These are phyloP conservation scores for Patella depressa DNA, from an alignment of 2,888 invertebrate species.

Conservation along the genomic window DNA sequence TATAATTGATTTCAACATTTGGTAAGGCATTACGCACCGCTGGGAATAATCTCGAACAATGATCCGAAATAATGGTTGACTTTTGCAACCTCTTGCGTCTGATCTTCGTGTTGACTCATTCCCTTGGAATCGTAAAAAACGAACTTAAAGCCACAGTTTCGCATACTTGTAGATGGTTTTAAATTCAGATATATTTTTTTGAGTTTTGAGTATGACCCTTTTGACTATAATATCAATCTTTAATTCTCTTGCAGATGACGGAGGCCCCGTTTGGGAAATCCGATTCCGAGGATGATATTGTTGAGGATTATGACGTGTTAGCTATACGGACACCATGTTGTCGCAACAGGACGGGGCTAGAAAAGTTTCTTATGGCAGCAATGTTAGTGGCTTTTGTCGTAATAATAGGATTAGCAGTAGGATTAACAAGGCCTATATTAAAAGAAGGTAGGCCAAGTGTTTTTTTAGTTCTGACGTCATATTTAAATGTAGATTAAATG, in stretches of 20 bases:
- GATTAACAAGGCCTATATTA: slow-evolving; percentile 42
- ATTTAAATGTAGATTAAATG: too few relatives aligned
- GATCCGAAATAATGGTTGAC: not conserved
- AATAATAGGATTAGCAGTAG: slow-evolving; percentile 54
- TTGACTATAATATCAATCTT: not conserved
- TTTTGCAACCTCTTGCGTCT: not conserved
- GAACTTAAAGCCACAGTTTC: not conserved
- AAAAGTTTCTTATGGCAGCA: slow-evolving; percentile 50
- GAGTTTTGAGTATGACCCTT: not conserved
- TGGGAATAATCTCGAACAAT: not conserved
- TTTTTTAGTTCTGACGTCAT: too few relatives aligned
- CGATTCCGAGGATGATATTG: slow-evolving; percentile 61
- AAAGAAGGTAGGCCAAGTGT: slow-evolving; percentile 26
- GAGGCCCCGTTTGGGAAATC: slow-evolving; percentile 56
- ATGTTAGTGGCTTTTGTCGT: slow-evolving; percentile 51
- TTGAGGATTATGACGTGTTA: slow-evolving; percentile 57
- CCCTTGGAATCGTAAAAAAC: too few relatives aligned
- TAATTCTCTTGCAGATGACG: slow-evolving; percentile 51
- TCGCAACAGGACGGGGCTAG: slow-evolving; percentile 48
- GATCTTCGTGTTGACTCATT: not conserved
- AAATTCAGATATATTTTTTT: not conserved
- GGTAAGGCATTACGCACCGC: not conserved
- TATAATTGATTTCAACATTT: not conserved
- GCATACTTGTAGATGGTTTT: not conserved
- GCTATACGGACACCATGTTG: slow-evolving; percentile 48